Base-by-base conservation (phyloP, 2,888 invertebrate genomes). In the Bombyx huttoni region DNA sequence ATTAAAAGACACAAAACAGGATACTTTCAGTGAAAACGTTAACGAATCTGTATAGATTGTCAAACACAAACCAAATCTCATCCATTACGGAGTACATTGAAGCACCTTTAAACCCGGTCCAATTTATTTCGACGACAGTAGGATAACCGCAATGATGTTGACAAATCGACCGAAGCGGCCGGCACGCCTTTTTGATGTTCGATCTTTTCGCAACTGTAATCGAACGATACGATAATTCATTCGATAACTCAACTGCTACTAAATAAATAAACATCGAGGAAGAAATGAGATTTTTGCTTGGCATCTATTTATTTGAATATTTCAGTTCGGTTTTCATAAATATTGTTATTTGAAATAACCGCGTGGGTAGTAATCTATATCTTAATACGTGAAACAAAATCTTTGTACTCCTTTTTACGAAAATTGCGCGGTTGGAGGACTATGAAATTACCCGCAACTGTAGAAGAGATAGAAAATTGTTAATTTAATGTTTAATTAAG, bases 171-270 rank as follows among this genome's bases (percentile, higher is more conserved):
- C 67, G 65, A 67, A 63, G 64, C 57, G 59, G 57, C 59, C 62
- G 77, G 53, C 59, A 81, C 86, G 84, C 86, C 87, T 82, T 76
- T 86, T 78, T 73, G 75, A 65, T 87, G 86, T 85, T 75, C 77
- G 70, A 82, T 83, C 81, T 79, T 78, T 76, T 73, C 67, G 61
- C 63, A 64, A 61, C 66, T 67, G 64, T 71, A 74, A 78, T 69
- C 63, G 67, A 67, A 63, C 68, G 68, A 69, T 70, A 68, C 73
- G 67, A 77, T 75, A 74, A 78, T 70, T 80, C 76, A 77, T 71
- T 72, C 67, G 65, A 70, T 70, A 40, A 66, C 56, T 54, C 48
- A 51, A 54, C 51, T 50, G 51, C 50, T 50, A 50, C 48, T 47
- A 49, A 48, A 45, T 46, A 48, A 48, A 52, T 34, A 13, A 13